Evolutionary conservation across 2,797 vertebrate species (phyloP).

Genomic region (Sebastes matsubarae): DNA sequence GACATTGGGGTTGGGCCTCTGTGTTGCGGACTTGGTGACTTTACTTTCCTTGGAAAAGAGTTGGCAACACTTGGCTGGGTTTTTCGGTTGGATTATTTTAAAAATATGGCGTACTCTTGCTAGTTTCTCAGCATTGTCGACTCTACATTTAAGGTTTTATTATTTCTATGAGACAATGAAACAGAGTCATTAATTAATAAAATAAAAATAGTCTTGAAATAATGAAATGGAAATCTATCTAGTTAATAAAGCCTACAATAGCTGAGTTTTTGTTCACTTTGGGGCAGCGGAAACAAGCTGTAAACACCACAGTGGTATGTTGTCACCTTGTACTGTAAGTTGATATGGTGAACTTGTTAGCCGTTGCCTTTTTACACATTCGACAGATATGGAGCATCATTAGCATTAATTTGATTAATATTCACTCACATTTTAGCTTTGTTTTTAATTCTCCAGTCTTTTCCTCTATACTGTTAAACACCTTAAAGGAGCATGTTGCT

Average conservation of each 20-base stretch:
- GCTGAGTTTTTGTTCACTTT: neutral
- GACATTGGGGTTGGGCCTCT: too few species aligned
- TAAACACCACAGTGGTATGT: neutral
- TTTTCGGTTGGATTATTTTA: too few species aligned
- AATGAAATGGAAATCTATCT: neutral
- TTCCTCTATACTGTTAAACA: neutral
- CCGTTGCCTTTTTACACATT: neutral
- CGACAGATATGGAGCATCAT: neutral
- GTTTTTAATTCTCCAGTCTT: neutral
- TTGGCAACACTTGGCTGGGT: too few species aligned
- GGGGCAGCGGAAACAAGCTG: neutral
- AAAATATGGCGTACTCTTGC: too few species aligned
- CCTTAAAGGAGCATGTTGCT: constrained; percentile 13
- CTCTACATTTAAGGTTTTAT: neutral
- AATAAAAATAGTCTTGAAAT: neutral
- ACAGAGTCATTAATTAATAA: neutral
- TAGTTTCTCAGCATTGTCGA: too few species aligned
- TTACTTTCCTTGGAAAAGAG: too few species aligned
- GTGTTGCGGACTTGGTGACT: too few species aligned
- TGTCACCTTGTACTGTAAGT: too few species aligned
- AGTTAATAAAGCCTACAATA: neutral
- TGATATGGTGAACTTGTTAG: too few species aligned
- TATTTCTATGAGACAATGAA: neutral
- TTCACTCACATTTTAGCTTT: neutral
- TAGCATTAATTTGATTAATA: neutral